Evolutionary conservation across 2,113 vertebrate genomes (phyloP).

Genomic region (Pelusios castaneus): DNA sequence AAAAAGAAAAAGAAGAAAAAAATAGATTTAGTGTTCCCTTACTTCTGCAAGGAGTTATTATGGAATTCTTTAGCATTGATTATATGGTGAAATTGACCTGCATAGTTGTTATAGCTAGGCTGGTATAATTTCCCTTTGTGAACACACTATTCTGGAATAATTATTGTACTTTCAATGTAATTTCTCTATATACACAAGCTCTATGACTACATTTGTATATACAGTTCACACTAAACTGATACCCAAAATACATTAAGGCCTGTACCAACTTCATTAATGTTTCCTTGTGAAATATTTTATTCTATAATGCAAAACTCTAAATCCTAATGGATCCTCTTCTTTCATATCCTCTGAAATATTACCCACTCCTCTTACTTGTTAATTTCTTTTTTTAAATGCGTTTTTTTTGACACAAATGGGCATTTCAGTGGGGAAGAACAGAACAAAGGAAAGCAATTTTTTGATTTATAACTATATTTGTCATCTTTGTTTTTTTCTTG

Average conservation of each 20-base stretch:
- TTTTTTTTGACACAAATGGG: background rate
- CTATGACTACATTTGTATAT: background rate
- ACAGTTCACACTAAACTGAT: background rate
- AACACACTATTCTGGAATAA: background rate
- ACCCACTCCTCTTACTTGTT: background rate
- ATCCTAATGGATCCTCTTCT: too few species aligned
- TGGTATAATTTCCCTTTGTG: too few species aligned
- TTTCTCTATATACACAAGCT: background rate
- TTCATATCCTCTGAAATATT: background rate
- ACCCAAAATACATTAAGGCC: background rate
- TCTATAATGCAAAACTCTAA: background rate
- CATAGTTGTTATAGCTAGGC: too few species aligned
- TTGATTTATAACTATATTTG: background rate
- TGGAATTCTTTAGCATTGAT: too few species aligned
- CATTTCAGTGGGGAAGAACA: background rate
- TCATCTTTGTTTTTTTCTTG: background rate
- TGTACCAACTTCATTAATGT: background rate
- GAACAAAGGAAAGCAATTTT: background rate
- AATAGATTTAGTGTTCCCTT: background rate
- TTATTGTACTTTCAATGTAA: background rate
- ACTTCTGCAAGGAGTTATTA: too few species aligned
- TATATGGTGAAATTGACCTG: too few species aligned
- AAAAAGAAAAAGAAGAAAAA: background rate
- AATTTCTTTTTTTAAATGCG: background rate
- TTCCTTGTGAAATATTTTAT: background rate